These are phyloP conservation scores for Rallus crepitans DNA, from an alignment of 2,797 vertebrate genomes.

Conservation along the genomic window DNA sequence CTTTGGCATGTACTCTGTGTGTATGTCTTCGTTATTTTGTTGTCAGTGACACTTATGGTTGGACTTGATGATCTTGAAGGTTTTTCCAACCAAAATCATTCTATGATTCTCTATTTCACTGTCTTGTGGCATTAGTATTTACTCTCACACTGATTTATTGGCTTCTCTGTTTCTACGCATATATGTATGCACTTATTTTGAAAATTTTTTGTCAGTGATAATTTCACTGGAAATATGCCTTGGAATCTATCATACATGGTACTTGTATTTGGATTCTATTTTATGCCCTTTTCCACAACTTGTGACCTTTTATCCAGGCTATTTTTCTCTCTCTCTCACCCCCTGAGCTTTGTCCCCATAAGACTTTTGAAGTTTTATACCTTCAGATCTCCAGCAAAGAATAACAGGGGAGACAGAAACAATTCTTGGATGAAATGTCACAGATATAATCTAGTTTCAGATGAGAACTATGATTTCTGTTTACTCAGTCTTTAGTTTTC, in stretches of 20 bases:
- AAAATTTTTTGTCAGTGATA: neutral
- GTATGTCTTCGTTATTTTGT: neutral
- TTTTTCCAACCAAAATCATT: too few relatives aligned
- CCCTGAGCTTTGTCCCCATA: slow-evolving; percentile 52
- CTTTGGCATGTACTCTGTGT: neutral
- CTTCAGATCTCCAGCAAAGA: slow-evolving; percentile 35
- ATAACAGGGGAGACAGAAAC: slow-evolving; percentile 46
- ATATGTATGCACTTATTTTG: neutral
- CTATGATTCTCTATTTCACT: neutral
- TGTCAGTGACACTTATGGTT: neutral
- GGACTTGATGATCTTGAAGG: too few relatives aligned
- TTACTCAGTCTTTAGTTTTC: slow-evolving; percentile 20
- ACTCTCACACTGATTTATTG: neutral
- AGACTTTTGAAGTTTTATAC: slow-evolving; percentile 52
- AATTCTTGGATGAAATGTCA: slow-evolving; percentile 62
- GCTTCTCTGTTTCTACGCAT: neutral
- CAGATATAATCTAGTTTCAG: neutral
- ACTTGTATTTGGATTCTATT: slow-evolving; percentile 33
- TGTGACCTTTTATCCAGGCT: slow-evolving; percentile 56
- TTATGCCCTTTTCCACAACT: slow-evolving; percentile 43
- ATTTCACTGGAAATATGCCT: neutral
- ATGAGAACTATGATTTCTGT: neutral
- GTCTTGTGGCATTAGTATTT: neutral
- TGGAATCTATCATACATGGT: neutral
- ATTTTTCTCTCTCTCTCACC: slow-evolving; percentile 26